A percentile compares a stretch with the other conserved stretches of the same genome.
These are phyloP conservation scores for Acrossocheilus fasciatus DNA, from an alignment of 2,797 vertebrate genomes.

Conservation along the genomic window DNA sequence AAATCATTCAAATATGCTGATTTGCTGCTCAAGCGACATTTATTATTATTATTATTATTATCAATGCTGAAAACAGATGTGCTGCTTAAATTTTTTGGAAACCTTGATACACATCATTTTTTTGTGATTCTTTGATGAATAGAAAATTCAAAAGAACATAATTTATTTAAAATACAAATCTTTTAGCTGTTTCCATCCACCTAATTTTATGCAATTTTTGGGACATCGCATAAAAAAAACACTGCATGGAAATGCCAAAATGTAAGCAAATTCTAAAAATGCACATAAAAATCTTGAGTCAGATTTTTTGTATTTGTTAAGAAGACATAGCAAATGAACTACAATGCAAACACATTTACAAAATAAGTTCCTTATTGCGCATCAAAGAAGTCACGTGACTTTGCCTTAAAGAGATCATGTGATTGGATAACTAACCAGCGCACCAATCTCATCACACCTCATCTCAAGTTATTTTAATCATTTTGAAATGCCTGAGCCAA, in stretches of 20 bases:
- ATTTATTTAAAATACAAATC: not conserved
- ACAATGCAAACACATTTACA: not conserved
- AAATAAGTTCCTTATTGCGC: not conserved
- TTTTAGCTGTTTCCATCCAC: not conserved
- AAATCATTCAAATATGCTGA: not conserved
- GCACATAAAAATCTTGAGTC: no score
- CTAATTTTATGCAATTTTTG: not conserved
- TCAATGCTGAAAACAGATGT: not conserved
- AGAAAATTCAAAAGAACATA: not conserved
- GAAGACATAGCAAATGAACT: no score
- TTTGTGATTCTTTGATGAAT: not conserved
- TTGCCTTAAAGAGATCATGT: not conserved
- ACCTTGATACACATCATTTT: not conserved
- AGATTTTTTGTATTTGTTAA: not conserved
- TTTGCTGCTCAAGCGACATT: not conserved
- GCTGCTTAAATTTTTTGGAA: not conserved
- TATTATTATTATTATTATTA: not conserved
- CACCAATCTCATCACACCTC: not conserved
- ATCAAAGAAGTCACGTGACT: not conserved
- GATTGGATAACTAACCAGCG: not conserved
- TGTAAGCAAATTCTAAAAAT: no score
- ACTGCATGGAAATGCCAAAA: no score
- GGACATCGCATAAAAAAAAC: not conserved
- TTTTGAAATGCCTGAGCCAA: not conserved
- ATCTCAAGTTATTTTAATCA: not conserved